These are phyloP conservation scores for Megalurothrips usitatus DNA, from an alignment of 2,888 invertebrate species.

Conservation along the genomic window DNA sequence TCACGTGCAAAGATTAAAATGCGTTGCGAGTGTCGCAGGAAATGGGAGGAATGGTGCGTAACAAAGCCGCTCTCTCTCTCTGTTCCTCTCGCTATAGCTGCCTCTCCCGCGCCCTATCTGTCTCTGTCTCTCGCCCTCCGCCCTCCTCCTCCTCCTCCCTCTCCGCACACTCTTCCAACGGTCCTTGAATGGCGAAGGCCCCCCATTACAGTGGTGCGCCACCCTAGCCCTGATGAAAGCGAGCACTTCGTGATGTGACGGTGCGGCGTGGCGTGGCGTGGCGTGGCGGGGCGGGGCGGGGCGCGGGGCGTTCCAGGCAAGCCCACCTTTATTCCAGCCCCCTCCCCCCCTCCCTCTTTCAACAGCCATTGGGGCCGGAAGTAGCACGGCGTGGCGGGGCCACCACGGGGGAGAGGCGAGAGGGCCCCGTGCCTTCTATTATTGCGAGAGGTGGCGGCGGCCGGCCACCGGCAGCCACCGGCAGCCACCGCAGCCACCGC, in stretches of 20 bases:
- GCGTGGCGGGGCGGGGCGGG: background rate
- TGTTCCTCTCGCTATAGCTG: background rate
- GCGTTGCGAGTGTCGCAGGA: constrained; percentile 1
- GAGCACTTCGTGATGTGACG: constrained; percentile 9
- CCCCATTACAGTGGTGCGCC: background rate
- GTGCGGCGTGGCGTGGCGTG: background rate
- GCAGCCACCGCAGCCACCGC: no score
- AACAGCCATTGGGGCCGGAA: constrained; percentile 18
- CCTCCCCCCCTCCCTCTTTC: background rate
- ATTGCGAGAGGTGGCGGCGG: background rate
- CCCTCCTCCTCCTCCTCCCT: background rate
- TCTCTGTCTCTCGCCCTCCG: background rate
- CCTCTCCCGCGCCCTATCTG: background rate
- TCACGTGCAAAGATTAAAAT: constrained; percentile 8
- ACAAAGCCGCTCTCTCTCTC: background rate
- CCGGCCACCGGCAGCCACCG: background rate
- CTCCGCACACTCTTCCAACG: background rate
- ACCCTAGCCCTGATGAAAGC: background rate
- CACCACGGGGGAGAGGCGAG: background rate
- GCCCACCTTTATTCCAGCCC: background rate
- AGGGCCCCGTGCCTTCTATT: background rate
- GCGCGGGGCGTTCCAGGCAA: constrained; percentile 8
- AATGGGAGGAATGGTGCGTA: background rate
- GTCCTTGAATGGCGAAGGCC: background rate
- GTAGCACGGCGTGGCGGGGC: background rate